Conservation (phyloP, 37 sponge, comb jelly and placozoan genomes). For the Geodia barretti region DNA sequence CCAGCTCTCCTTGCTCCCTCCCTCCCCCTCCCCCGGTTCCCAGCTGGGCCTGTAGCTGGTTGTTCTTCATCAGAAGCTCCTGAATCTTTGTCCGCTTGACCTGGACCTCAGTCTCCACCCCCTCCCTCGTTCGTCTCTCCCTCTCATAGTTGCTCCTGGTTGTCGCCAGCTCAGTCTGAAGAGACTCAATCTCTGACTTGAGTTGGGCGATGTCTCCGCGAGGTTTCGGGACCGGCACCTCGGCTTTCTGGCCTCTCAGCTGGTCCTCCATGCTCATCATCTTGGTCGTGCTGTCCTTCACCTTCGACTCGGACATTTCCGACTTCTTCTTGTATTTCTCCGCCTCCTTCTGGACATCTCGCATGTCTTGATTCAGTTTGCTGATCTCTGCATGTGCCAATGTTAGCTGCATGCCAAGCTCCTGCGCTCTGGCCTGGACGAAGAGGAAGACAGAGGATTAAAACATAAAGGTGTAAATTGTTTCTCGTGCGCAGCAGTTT, state of each 20-base stretch:
- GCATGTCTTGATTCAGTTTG: not conserved
- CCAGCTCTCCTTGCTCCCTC: not conserved
- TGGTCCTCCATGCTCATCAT: constrained; percentile 1
- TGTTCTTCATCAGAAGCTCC: not conserved
- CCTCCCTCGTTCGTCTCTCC: not conserved
- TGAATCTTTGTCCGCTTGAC: not conserved
- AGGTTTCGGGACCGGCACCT: not conserved
- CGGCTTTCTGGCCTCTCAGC: not conserved
- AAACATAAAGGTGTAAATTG: too few relatives aligned
- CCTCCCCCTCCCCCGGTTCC: not conserved
- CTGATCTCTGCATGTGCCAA: not conserved
- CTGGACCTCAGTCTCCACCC: not conserved
- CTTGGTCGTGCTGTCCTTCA: not conserved
- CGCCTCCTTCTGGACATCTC: not conserved
- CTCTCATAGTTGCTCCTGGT: not conserved
- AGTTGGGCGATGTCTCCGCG: not conserved
- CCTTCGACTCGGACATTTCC: not conserved
- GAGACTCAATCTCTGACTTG: not conserved
- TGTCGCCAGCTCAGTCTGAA: not conserved
- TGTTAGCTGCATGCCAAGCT: not conserved
- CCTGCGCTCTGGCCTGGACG: not conserved
- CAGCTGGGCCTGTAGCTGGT: not conserved
- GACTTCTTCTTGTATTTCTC: not conserved
- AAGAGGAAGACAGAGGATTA: too few relatives aligned
- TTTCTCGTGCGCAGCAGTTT: too few relatives aligned